These are phyloP conservation scores for Oryzias javanicus DNA, from an alignment of 2,113 vertebrate species.

Conservation along the genomic window DNA sequence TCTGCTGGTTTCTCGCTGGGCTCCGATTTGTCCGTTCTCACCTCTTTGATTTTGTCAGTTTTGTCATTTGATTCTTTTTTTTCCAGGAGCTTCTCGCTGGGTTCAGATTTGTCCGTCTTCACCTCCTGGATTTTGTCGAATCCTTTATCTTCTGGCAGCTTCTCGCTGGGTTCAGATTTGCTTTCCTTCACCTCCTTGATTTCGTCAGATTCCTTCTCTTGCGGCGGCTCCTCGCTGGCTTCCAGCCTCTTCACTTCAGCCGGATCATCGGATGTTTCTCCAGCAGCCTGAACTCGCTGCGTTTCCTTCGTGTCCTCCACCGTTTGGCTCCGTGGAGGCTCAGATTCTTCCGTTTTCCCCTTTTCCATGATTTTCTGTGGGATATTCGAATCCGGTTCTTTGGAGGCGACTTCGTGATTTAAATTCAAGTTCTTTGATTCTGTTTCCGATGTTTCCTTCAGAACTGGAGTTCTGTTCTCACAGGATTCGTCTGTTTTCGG, in stretches of 20 bases:
- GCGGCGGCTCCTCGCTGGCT: background rate
- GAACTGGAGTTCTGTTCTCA: background rate
- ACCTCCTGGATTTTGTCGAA: background rate
- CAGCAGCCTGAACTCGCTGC: too few species aligned
- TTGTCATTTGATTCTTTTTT: too few species aligned
- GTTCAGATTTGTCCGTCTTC: background rate
- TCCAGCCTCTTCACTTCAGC: slow-evolving; percentile 1
- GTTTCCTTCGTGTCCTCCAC: too few species aligned
- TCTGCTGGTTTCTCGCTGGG: too few species aligned
- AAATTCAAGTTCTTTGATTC: slow-evolving; percentile 12
- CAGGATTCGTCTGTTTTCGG: background rate
- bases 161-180: slow-evolving; percentile 3
- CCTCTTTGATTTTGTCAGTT: too few species aligned
- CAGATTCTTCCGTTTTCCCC: too few species aligned
- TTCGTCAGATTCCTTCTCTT: too few species aligned
- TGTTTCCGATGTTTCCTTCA: slow-evolving; percentile 19
- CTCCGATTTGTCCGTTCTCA: too few species aligned
- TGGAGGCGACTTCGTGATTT: slow-evolving; percentile 9
- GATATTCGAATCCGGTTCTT: slow-evolving; percentile 22
- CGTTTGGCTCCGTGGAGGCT: too few species aligned
- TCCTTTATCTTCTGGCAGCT: background rate
- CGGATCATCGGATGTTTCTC: background rate
- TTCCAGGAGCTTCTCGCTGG: too few species aligned
- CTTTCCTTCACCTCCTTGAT: too few species aligned
- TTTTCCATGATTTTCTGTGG: background rate